These are phyloP conservation scores for Palythoa caribaeorum DNA, from an alignment of 92 coral and sea anemone genomes.

Conservation along the genomic window DNA sequence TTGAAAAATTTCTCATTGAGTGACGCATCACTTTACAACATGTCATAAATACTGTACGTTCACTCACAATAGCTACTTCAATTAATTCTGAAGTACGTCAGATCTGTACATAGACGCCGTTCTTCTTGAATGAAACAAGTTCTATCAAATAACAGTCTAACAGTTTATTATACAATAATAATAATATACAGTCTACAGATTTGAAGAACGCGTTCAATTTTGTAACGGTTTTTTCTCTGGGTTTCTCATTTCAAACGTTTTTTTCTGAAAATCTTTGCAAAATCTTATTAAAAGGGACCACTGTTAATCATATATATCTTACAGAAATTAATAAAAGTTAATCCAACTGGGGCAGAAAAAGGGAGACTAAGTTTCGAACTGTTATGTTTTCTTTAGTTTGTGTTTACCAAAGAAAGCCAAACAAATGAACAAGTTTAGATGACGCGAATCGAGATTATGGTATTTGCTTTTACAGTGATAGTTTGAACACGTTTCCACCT, in stretches of 20 bases:
- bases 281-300: not conserved
- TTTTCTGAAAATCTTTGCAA: not conserved
- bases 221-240: not conserved
- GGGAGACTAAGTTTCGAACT: not conserved
- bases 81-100: slow-evolving; percentile 28
- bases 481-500: slow-evolving; percentile 33
- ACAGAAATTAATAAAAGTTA: not conserved
- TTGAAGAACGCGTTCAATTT: not conserved
- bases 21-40: not conserved
- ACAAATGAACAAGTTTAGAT: not conserved
- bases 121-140: not conserved
- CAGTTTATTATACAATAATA: not conserved
- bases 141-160: not conserved
- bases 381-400: not conserved
- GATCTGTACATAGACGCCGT: slow-evolving; percentile 28
- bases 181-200: not conserved
- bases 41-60: not conserved
- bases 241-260: not conserved
- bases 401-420: slow-evolving; percentile 20
- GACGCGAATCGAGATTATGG: slow-evolving; percentile 4
- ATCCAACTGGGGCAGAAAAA: not conserved
- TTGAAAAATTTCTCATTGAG: not conserved
- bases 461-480: slow-evolving; percentile 5
- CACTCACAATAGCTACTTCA: not conserved
- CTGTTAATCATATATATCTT: not conserved